A percentile compares a stretch with the other conserved stretches of the same genome.
These are phyloP conservation scores for Bucco capensis DNA, from an alignment of 2,113 vertebrate species.

Conservation along the genomic window DNA sequence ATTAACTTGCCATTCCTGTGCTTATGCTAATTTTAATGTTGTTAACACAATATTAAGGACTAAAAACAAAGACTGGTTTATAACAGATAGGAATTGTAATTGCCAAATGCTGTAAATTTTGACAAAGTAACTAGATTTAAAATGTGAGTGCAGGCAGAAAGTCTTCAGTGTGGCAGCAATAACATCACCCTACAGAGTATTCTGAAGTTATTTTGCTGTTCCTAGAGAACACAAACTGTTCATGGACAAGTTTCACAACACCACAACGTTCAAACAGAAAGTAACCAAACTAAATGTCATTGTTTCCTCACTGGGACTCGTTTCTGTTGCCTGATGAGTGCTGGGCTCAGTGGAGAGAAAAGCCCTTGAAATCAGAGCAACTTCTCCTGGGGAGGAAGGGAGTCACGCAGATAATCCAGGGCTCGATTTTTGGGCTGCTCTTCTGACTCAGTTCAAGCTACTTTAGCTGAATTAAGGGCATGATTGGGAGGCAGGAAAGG, in stretches of 20 bases:
- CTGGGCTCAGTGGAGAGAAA: not conserved
- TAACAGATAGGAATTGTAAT: not conserved
- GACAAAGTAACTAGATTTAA: not conserved
- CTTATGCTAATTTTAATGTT: not conserved
- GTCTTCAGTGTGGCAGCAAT: not conserved
- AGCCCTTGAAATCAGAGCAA: not conserved
- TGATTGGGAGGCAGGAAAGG: constrained; percentile 17
- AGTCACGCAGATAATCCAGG: not conserved
- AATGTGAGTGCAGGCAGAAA: not conserved
- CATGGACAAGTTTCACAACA: not conserved
- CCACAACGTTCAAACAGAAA: not conserved
- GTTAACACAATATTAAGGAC: not conserved
- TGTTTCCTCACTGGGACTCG: not conserved
- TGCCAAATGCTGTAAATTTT: constrained; percentile 8
- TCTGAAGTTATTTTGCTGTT: not conserved
- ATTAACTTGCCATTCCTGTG: not conserved
- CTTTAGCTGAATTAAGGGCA: not conserved
- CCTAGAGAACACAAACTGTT: not conserved
- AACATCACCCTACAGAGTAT: constrained; percentile 20
- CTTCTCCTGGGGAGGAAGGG: not conserved
- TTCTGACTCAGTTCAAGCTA: not conserved
- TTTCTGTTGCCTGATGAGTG: not conserved
- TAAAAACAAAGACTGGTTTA: constrained; percentile 32
- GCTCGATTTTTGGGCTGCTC: not conserved
- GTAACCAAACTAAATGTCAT: not conserved